Evolutionary conservation across 1,140 invertebrate species (phyloP), one percentile per base, ranked within the genome.

Genomic region (Drosophila jambulina): DNA sequence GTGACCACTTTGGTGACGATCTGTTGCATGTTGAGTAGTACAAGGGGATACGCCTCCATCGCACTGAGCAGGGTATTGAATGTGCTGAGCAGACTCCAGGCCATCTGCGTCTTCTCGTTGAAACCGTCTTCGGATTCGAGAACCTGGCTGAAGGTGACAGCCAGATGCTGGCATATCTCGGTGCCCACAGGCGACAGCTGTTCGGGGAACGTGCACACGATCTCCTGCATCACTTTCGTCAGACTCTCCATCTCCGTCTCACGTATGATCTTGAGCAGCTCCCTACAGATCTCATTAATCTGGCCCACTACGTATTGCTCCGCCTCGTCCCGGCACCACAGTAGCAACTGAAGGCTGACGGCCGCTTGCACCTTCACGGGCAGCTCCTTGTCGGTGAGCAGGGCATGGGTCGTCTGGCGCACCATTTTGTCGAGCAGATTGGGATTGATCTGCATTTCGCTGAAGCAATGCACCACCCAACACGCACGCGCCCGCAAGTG

Each of bases 321-420:
- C 21, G 96, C 96, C 93, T 96, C 97, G 23, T 97, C 95, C 93
- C 99, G 98, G 46, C 96, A 95, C 53, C 95, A 95, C 54, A 99
- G 94, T 40, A 99, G 94, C 93, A 96, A 96, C 93, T 99, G 98
- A 15, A 99, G 93, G 10, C 98, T 98, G 75, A 99, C 97, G 3
- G 98, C 98, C 27, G 99, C 99, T 93, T 99, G 98, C 8, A 99
- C 98, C 94, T 98, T 98, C 2, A 99, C 99, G 3, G 99, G 99
- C 29, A 99, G 93, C 79, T 99, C 98, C 75, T 96, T 95, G 92
- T 99, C 98, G 68, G 94, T 96, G 2, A 99, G 94, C 19, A 99
- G 93, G 57, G 97, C 96, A 78, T 96, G 95, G 15, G 96, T 95
- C 4, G 96, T 96, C 12, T 97, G 92, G 61, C 96, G 94, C 19